Base-by-base conservation (phyloP, 92 coral and sea anemone species). In the Desmophyllum pertusum region DNA sequence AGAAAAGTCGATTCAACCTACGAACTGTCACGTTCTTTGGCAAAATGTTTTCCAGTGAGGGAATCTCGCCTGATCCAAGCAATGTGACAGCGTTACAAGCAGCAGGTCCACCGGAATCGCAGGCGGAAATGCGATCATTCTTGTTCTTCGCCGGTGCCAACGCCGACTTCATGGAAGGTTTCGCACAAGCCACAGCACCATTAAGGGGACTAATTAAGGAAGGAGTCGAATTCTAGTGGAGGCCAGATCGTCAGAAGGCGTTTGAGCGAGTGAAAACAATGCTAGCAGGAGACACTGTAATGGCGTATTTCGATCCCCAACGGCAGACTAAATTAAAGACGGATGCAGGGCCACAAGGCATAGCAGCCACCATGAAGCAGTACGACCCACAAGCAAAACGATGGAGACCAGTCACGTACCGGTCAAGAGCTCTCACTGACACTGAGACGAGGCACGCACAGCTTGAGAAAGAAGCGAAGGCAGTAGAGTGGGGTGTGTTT, bases 141-240 rank as follows among this genome's bases (percentile, higher is more conserved):
- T n/a, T 83, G 18, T 85, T 77, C 72, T 79, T 79, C 36, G 67
- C 64, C 7, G 79, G 79, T 39, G 80, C 84, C 21, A 85, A 70
- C 13, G 78, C 70, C 0, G 83, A 77, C 84, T 85, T 84, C 83
- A 85, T 83, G 81, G 63, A 83, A 46, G 75, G 64, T 3, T 83
- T 61, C 1, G 87, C 48, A 33, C 75, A 75, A 46, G 62, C 17
- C 35, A 74, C 73, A 5, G 73, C 81, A 73, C 74, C 83, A 18
- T 30, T 63, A 46, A 27, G 42, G 61, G 0, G 35, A 17, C 31
- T 61, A 7, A 5, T 25, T 1, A 61, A 27, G 9, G 45, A 33
- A 30, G 59, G 70, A 53, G 79, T 51, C 10, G 13, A 23, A n/a
- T 51, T 82, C 33, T 43, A 78, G 62, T 78, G 83, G 73, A 78